Evolutionary conservation across 2,113 vertebrate genomes (phyloP).

Genomic region (Sialia sialis): DNA sequence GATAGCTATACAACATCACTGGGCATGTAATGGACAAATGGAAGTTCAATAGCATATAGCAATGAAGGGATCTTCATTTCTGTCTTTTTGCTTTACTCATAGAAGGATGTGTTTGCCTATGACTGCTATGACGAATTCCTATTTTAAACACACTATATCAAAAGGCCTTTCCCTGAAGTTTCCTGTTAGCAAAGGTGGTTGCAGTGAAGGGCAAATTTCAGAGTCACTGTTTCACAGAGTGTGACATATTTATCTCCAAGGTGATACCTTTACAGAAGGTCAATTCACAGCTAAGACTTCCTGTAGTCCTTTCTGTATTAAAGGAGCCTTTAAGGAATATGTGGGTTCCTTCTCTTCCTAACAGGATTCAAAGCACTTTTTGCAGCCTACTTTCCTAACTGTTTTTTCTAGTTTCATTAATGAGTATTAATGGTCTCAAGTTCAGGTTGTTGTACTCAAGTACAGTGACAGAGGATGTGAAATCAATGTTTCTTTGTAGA

Average conservation of each 20-base stretch:
- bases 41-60: background rate
- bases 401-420: background rate
- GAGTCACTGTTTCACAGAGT: background rate
- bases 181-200: background rate
- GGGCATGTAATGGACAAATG: background rate
- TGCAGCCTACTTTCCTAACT: background rate
- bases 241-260: background rate
- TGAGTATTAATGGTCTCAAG: background rate
- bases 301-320: background rate
- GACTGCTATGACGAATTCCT: background rate
- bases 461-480: background rate
- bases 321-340: background rate
- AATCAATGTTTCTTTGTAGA: slow-evolving; percentile 3
- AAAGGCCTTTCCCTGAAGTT: background rate
- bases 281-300: background rate
- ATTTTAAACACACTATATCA: background rate
- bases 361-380: background rate
- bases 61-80: background rate
- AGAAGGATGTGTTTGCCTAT: background rate
- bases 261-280: background rate
- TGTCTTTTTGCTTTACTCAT: background rate
- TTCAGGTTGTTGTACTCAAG: background rate
- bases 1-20: background rate
- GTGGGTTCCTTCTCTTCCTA: background rate
- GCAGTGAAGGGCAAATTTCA: background rate